Base-by-base conservation (phyloP, 2,113 vertebrate species). In the Bufo gargarizans region DNA sequence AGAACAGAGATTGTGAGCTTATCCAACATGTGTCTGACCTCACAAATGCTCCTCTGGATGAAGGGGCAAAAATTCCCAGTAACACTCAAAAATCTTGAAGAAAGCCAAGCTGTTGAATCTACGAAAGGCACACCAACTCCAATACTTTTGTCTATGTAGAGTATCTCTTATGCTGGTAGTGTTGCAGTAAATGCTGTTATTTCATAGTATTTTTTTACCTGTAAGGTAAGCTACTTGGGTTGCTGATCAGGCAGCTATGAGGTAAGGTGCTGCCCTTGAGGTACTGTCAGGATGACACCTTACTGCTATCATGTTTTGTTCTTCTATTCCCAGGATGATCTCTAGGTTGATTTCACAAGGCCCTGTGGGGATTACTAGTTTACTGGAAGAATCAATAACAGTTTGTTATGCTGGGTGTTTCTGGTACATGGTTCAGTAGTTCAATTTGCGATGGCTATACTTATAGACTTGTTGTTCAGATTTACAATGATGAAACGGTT, bases 311-410 rank as follows among this genome's bases (percentile, higher is more conserved):
- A 78, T 86, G 85, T 86, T 86, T 43, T 86, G 45, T 56, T 45
- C 61, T 56, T 55, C 74, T 53, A 86, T 79, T 78, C 85, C 77
- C 59, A 20, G 61, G 49, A 47, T 43, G 47, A 67, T 63, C 85
- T n/a, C n/a, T 33, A 16, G 19, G 74, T 78, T 86, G 74, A 86
- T 50, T 78, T 86, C 77, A 86, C 59, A 45, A 2, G 19, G 22
- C 22, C 85, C 80, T 71, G 12, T 63, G 85, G 77, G 85, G n/a
- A 80, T 86, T 67, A 67, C 58, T 65, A 86, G 45, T 67, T 78
- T 80, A 71, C 85, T 86, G 85, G 77, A 86, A 67, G 76, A 86
- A 49, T 77, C 76, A 86, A 69, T 79, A 86, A 79, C 85, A 69
- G 47, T 86, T 86, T 86, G 85, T 86, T 86, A 53, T 86, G 72